A percentile compares a stretch with the other conserved stretches of the same genome.
phyloP scores from a whole-genome alignment of 1,140 invertebrate species.

The Reticulitermes speratus region DNA sequence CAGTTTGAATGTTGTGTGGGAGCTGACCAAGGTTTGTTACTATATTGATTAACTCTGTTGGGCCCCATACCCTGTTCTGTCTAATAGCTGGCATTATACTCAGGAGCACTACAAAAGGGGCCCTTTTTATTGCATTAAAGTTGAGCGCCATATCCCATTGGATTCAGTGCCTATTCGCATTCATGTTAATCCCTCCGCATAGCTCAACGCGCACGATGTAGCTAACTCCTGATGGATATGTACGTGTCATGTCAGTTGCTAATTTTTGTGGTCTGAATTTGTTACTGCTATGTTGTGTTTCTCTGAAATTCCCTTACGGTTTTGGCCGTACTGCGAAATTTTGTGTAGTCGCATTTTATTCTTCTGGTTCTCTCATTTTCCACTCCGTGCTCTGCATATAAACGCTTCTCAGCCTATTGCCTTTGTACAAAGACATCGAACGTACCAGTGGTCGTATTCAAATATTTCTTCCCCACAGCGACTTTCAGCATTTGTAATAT shows the following conservation, averaged over 20 bases:
- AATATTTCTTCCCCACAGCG: not conserved
- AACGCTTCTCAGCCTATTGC: not conserved
- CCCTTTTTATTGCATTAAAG: not conserved
- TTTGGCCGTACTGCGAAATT: not conserved
- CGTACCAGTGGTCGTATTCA: not conserved
- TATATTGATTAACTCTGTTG: not conserved
- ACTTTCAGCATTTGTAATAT: not conserved
- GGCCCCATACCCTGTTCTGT: not conserved
- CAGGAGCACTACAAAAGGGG: not conserved
- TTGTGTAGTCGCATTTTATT: not conserved
- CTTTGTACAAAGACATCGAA: not conserved
- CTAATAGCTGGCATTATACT: not conserved
- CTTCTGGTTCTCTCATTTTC: not conserved
- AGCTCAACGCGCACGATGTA: not conserved
- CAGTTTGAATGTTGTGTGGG: not conserved
- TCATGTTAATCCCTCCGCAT: not conserved
- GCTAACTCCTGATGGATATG: not conserved
- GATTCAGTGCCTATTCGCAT: not conserved
- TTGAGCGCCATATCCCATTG: not conserved
- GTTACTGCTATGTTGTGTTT: not conserved
- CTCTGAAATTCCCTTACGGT: not conserved
- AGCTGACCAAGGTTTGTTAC: not conserved
- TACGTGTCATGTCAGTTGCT: not conserved
- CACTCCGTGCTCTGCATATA: not conserved
- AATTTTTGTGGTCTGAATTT: not conserved